A percentile compares a stretch with the other conserved stretches of the same genome.
These are phyloP conservation scores for Mirza zaza DNA, from an alignment of 2,113 vertebrate genomes.

Conservation along the genomic window DNA sequence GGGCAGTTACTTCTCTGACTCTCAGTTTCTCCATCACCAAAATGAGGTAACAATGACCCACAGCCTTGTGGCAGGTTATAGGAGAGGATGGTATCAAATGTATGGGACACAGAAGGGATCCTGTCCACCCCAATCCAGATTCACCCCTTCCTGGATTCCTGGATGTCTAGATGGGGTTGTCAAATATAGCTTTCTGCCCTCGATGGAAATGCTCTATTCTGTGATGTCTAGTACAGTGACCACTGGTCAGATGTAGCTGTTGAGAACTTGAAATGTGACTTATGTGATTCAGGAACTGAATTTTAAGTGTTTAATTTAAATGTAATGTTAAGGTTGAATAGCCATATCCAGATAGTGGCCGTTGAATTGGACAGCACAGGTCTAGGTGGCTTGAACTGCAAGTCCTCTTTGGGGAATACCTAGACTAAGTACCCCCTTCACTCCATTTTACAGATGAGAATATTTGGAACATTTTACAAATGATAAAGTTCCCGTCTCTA, in stretches of 20 bases:
- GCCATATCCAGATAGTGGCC: neutral
- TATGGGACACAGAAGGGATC: neutral
- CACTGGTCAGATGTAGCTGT: neutral
- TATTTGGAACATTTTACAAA: neutral
- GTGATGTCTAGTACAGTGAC: neutral
- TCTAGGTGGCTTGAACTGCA: neutral
- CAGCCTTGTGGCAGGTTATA: neutral
- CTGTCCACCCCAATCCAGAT: neutral
- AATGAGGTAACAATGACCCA: neutral
- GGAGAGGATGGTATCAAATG: neutral
- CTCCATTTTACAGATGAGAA: neutral
- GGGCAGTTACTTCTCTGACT: neutral
- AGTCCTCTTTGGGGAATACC: neutral
- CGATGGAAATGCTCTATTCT: neutral
- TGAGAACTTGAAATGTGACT: neutral
- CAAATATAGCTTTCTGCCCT: neutral
- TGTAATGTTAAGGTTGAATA: neutral
- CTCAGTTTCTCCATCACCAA: conserved; percentile 1
- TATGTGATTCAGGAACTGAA: neutral
- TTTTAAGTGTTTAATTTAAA: conserved; percentile 10
- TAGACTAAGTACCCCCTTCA: neutral
- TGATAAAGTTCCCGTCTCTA: neutral
- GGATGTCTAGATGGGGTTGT: neutral
- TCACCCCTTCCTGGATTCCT: neutral
- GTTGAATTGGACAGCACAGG: neutral